Base-by-base conservation (phyloP, 2,113 vertebrate species). In the Rhynchopsitta pachyrhyncha region DNA sequence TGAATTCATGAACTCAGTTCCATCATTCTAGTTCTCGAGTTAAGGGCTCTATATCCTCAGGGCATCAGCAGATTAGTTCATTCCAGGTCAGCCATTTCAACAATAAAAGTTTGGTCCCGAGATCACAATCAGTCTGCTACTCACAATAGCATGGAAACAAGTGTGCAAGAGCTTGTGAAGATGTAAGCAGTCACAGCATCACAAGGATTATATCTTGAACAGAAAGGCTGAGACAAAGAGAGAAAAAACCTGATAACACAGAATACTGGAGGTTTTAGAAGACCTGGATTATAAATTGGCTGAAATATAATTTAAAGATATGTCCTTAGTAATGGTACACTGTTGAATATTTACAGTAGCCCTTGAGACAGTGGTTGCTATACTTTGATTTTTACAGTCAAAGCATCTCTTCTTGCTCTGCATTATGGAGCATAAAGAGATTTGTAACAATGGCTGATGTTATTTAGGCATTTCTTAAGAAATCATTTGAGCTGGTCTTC, bases 401-500 rank as follows among this genome's bases (percentile, higher is more conserved):
- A 82, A 88, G 75, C 66, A 70, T 92, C 37, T 94, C 60, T 64
- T 87, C 88, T 94, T 93, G 75, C 50, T 94, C 82, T 91, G 75
- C 64, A 90, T 92, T 94, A 78, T 68, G 66, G 79, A 93, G 46
- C 75, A 94, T 63, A 86, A 93, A 93, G 88, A 88, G 52, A 93
- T 76, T 89, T 86, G 83, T 91, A 88, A 92, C 82, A 91, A 97
- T 78, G 76, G 76, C 49, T 78, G 25, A 31, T 83, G 77, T 82
- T 94, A 90, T 87, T 83, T 93, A 66, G 76, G 68, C 69, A 79
- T 96, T 96, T 94, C 91, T 91, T 91, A 91, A 92, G 90, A 93
- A 95, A 93, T 86, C 33, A 67, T 90, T 97, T 96, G 84, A 93
- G 76, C 80, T 95, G 92, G 85, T 91, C 53, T 94, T 96, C 87